phyloP scores from a whole-genome alignment of 2,113 vertebrate genomes.

The Hemibagrus wyckioides region DNA sequence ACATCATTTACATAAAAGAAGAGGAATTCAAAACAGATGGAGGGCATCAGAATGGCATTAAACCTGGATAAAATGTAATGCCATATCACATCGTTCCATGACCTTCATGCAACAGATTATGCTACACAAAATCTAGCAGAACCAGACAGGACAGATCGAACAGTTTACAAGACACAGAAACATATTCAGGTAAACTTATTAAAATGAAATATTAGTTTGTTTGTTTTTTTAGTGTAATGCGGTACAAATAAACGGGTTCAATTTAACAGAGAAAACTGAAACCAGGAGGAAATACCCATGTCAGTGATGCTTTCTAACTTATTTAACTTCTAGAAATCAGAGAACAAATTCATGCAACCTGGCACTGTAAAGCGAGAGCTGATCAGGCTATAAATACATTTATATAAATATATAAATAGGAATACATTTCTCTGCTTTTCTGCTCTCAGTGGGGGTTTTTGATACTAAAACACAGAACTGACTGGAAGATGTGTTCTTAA shows the following conservation, averaged over 20 bases:
- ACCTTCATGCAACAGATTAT: constrained; percentile 16
- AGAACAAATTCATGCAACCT: constrained; percentile 30
- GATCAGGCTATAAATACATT: constrained; percentile 22
- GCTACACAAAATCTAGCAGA: constrained; percentile 11
- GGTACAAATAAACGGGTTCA: not conserved
- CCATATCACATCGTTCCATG: constrained; percentile 42
- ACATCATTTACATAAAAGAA: constrained; percentile 40
- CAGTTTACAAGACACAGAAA: constrained; percentile 18
- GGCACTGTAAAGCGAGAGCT: not conserved
- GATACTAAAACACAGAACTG: not conserved
- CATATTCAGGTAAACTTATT: not conserved
- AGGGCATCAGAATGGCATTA: constrained; percentile 39
- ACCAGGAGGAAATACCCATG: not conserved
- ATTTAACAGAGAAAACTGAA: not conserved
- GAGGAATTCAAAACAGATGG: constrained; percentile 33
- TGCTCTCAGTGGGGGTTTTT: not conserved
- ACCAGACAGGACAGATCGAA: constrained; percentile 28
- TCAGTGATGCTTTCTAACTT: not conserved
- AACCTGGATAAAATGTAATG: constrained; percentile 49
- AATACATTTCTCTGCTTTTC: constrained; percentile 13
- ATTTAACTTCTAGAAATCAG: not conserved
- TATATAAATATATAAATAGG: constrained; percentile 18
- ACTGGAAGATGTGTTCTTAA: not conserved
- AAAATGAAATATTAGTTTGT: not conserved
- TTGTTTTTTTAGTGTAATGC: not conserved